Conservation (phyloP, 2,113 vertebrate species). For the Ictalurus furcatus region DNA sequence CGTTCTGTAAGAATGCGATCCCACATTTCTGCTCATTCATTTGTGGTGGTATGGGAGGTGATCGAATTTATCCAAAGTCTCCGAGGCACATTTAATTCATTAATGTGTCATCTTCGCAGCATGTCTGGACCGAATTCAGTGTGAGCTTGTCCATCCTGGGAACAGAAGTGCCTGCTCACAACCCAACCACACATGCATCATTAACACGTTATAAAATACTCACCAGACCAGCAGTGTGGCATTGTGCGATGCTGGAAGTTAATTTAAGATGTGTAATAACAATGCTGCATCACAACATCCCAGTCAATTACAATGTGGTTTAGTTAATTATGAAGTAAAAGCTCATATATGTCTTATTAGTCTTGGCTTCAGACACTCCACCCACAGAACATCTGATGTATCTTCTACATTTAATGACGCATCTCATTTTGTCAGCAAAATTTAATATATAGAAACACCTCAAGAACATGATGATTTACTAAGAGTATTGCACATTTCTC, state of each 20-base stretch:
- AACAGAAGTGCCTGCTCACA: not conserved
- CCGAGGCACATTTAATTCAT: not conserved
- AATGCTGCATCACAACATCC: not conserved
- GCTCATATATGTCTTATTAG: not conserved
- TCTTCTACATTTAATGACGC: not conserved
- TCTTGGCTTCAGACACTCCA: not conserved
- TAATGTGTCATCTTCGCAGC: not conserved
- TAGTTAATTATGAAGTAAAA: conserved; percentile 7
- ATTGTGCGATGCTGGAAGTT: conserved; percentile 17
- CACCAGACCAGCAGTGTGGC: not conserved
- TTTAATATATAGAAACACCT: too few species aligned
- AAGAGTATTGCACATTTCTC: not conserved
- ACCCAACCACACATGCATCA: not conserved
- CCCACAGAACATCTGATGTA: not conserved
- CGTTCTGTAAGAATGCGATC: not conserved
- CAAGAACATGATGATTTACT: too few species aligned
- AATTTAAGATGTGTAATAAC: conserved; percentile 4
- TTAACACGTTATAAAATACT: conserved; percentile 13
- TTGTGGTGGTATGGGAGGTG: not conserved
- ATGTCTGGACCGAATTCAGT: not conserved
- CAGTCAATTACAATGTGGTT: not conserved
- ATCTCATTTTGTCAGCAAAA: conserved; percentile 2
- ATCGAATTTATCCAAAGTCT: not conserved
- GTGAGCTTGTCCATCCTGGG: not conserved
- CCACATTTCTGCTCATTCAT: not conserved